phyloP scores from a whole-genome alignment of 2,888 invertebrate genomes.

The Odontomyia ornata region DNA sequence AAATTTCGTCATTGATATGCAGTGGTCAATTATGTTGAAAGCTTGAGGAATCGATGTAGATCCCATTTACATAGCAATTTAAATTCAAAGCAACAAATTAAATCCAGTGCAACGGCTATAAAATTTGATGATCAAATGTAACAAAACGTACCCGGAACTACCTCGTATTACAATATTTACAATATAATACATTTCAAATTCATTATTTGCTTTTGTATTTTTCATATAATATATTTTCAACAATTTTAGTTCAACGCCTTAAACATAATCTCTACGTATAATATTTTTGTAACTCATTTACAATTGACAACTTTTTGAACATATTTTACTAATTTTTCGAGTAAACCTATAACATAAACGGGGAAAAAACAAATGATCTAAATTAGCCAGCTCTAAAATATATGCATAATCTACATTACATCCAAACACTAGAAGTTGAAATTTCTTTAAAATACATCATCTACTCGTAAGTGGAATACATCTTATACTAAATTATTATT shows the following conservation, averaged over 20 bases:
- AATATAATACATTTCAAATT: neutral
- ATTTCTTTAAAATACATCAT: neutral
- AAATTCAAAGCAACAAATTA: too few species aligned
- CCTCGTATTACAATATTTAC: neutral
- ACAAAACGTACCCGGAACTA: too few species aligned
- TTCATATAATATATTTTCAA: constrained; percentile 20
- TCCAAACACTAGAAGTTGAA: constrained; percentile 10
- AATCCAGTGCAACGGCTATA: too few species aligned
- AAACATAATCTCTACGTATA: constrained; percentile 7
- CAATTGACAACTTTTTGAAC: constrained; percentile 5
- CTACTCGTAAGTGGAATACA: constrained; percentile 26
- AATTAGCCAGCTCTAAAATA: neutral
- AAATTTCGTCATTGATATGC: too few species aligned
- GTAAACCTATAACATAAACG: neutral
- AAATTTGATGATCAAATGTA: too few species aligned
- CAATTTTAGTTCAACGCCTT: constrained; percentile 21
- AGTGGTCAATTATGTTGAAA: too few species aligned
- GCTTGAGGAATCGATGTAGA: too few species aligned
- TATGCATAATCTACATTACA: neutral
- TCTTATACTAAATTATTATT: constrained; percentile 21
- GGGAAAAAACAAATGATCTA: neutral
- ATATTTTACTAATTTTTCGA: neutral
- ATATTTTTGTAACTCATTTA: constrained; percentile 5
- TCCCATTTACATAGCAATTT: too few species aligned
- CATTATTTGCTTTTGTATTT: neutral